A percentile compares a stretch with the other conserved stretches of the same genome.
Evolutionary conservation across 2,888 invertebrate genomes (phyloP).

Genomic region (Drosophila lutescens): DNA sequence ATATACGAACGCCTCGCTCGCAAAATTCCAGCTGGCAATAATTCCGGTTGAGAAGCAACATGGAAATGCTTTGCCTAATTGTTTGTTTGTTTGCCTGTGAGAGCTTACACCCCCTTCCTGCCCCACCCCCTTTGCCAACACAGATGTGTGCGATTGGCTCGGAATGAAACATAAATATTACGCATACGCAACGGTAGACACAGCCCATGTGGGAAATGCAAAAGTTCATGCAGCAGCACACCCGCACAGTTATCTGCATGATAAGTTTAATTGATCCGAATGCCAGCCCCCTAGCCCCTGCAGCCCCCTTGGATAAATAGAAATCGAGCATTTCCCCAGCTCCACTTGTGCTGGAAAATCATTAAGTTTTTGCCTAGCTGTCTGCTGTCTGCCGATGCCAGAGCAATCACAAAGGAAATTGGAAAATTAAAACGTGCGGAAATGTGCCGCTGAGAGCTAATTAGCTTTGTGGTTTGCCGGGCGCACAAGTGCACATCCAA

Average conservation of each 20-base stretch:
- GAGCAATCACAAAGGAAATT: conserved; percentile 62
- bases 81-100: conserved; percentile 62
- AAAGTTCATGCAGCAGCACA: conserved; percentile 50
- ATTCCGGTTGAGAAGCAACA: conserved; percentile 55
- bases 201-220: conserved; percentile 69
- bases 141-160: conserved; percentile 17
- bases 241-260: conserved; percentile 45
- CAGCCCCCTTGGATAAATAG: conserved; percentile 43
- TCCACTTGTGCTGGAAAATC: conserved; percentile 44
- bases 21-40: conserved; percentile 49
- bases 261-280: conserved; percentile 74
- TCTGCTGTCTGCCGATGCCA: conserved; percentile 31
- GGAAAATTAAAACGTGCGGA: conserved; percentile 71
- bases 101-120: conserved; percentile 9
- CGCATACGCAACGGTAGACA: conserved; percentile 61
- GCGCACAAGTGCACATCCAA: conserved; percentile 29
- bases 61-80: conserved; percentile 59
- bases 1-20: conserved; percentile 39
- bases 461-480: conserved; percentile 65
- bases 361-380: conserved; percentile 61
- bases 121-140: background rate
- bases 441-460: conserved; percentile 66
- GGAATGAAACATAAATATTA: conserved; percentile 78
- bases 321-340: conserved; percentile 50
- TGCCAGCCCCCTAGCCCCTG: conserved; percentile 5